These are phyloP conservation scores for Poicephalus gulielmi DNA, from an alignment of 2,113 vertebrate genomes.

Conservation along the genomic window DNA sequence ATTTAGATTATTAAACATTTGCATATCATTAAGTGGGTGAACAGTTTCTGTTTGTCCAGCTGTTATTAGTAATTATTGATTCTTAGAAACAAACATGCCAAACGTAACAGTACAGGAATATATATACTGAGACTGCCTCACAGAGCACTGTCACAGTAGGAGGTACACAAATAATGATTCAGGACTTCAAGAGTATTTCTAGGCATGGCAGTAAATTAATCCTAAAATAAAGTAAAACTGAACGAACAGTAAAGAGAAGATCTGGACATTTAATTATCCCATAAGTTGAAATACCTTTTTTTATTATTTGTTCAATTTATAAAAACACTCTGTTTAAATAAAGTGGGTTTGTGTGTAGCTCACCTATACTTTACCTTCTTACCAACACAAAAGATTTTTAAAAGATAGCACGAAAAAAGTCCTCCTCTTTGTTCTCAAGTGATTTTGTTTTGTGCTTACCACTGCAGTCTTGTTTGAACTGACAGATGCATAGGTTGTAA, in stretches of 20 bases:
- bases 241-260: background rate
- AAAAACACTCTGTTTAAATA: background rate
- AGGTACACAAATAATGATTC: background rate
- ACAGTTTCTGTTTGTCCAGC: background rate
- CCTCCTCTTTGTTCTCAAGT: background rate
- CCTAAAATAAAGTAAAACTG: background rate
- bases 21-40: background rate
- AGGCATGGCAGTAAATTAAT: background rate
- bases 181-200: background rate
- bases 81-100: background rate
- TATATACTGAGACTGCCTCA: background rate
- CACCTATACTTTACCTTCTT: background rate
- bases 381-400: background rate
- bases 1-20: background rate
- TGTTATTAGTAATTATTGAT: background rate
- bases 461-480: fast-evolving
- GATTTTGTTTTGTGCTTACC: background rate
- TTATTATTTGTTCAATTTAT: background rate
- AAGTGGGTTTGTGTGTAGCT: background rate
- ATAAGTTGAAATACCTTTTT: background rate
- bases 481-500: background rate
- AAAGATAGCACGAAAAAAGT: background rate
- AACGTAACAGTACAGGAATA: background rate
- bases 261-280: background rate
- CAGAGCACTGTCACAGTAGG: background rate